These are phyloP conservation scores for Myrmophylax atrothorax DNA, from an alignment of 2,113 vertebrate species.

Conservation along the genomic window DNA sequence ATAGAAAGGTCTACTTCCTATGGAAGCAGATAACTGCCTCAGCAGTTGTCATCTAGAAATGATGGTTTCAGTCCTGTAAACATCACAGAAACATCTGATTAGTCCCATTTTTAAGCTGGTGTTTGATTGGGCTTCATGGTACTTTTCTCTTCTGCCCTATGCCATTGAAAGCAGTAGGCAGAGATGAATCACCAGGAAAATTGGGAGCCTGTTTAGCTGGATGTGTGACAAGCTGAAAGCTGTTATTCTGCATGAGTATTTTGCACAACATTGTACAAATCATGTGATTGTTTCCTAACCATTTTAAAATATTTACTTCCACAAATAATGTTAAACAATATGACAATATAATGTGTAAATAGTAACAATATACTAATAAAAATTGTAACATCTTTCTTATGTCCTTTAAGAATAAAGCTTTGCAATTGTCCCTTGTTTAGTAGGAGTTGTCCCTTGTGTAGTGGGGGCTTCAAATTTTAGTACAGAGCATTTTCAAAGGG, in stretches of 20 bases:
- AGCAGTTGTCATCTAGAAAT: neutral
- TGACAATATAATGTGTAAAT: neutral
- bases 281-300: neutral
- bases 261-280: neutral
- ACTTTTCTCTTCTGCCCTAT: neutral
- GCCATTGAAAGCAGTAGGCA: conserved; percentile 28
- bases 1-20: neutral
- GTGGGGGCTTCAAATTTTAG: neutral
- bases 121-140: neutral
- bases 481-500: neutral
- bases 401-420: neutral
- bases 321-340: neutral
- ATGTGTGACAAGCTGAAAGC: conserved; percentile 18
- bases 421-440: neutral
- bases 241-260: conserved; percentile 15
- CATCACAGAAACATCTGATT: neutral
- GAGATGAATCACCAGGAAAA: conserved; percentile 44
- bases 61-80: neutral
- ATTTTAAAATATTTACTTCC: conserved; percentile 16
- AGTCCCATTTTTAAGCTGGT: neutral
- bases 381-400: neutral
- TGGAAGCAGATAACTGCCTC: neutral
- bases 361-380: neutral
- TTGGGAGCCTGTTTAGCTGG: neutral
- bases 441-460: neutral